Evolutionary conservation across 2,888 invertebrate genomes (phyloP).

Genomic region (Thera obeliscata): DNA sequence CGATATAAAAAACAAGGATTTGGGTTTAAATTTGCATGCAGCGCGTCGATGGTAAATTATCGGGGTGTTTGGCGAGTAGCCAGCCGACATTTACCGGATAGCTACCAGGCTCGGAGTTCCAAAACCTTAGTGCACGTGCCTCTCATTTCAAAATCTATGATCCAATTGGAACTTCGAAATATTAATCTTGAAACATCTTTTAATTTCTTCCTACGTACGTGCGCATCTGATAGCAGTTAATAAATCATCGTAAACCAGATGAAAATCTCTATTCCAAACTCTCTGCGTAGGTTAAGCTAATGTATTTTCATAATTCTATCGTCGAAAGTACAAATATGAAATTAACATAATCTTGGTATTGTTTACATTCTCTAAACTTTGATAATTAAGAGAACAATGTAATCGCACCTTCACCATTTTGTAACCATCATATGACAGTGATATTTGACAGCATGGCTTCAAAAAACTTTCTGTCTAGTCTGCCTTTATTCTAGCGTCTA

Average conservation of each 20-base stretch:
- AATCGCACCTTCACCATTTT: no score
- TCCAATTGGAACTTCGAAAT: conserved; percentile 31
- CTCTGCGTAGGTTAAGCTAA: not conserved
- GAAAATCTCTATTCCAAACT: conserved; percentile 14
- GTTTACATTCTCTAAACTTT: no score
- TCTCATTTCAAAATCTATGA: conserved; percentile 54
- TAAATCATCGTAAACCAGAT: conserved; percentile 11
- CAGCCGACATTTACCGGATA: conserved; percentile 59
- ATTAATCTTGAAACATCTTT: conserved; percentile 30
- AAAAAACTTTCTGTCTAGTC: no score
- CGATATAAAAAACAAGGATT: conserved; percentile 62
- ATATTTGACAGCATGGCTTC: no score
- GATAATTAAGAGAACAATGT: no score
- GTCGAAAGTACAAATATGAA: not conserved
- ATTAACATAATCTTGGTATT: no score
- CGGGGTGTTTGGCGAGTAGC: conserved; percentile 68
- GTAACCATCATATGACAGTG: no score
- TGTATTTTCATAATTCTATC: no score
- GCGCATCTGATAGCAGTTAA: conserved; percentile 19
- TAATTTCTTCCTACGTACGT: conserved; percentile 33
- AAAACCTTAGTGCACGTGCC: conserved; percentile 56
- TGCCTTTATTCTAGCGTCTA: no score
- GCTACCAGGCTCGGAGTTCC: conserved; percentile 34
- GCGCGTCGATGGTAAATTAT: conserved; percentile 72
- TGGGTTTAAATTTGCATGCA: conserved; percentile 68